Evolutionary conservation across 92 coral and sea anemone species (phyloP), one percentile per base, ranked within the genome.

Genomic region (Zoanthus gigantus): DNA sequence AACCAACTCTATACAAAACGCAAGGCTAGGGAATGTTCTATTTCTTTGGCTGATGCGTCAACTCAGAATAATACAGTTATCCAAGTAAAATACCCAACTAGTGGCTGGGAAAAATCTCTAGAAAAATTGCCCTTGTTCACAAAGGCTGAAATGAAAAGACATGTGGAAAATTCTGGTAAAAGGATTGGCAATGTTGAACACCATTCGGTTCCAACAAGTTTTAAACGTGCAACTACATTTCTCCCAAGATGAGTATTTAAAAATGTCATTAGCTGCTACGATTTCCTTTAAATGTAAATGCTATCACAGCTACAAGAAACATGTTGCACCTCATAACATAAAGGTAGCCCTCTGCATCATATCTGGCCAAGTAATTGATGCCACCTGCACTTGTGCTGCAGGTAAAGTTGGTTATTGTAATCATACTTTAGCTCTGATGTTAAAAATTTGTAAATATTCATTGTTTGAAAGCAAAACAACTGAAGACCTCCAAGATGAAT

Each of bases 401-500:
- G 72, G 34, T n/a, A 66, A 66, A 66, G 72, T 66, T 66, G 34
- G 30, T 18, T 18, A 18, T 66, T 66, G 72, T 65, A 88, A 81
- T 61, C 87, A 88, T 72, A 66, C 87, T 54, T 79, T 72, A 79
- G 87, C 91, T 56, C 91, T 72, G 63, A 81, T 81, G 82, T 88
- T 88, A 16, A 88, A 88, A 81, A 72, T 87, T 50, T 87, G 90
- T 66, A 87, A 87, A 79, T 87, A 78, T 67, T 77, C 86, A 77
- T 47, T 87, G 86, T 87, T 67, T 69, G 86, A 87, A 42, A 77
- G 86, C 79, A 87, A 87, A 79, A 87, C 85, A 79, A 87, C 85
- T n/a, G 54, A 87, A 87, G 78, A 87, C 54, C 84, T 77, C 15
- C 30, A 68, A 45, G 84, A 88, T 71, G 86, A 88, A 78, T 68